Base-by-base conservation (phyloP, 2,888 invertebrate species). In the Omphaloscelis lunosa region DNA sequence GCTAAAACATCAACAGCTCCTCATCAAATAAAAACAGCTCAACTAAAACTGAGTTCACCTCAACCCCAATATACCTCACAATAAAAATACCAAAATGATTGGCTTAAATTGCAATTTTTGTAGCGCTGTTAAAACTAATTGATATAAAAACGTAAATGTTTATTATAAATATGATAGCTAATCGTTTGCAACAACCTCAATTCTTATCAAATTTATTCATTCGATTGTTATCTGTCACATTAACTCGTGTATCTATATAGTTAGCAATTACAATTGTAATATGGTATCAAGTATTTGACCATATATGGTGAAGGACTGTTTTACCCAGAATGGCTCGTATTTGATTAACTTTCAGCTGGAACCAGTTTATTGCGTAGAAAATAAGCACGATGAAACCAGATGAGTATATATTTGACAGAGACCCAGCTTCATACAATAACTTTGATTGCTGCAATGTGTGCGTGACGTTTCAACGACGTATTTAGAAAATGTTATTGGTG, bases 291-390 rank as follows among this genome's bases (percentile, higher is more conserved):
- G 56, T 61, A 5, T 6, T 20, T 41, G 41, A 6, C 77, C 77
- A 72, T 83, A 80, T 27, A 86, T 61, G 86, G 80, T 39, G 23
- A 61, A 67, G n/a, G 41, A 73, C 67, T 27, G 29, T 75, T 79
- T 66, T 15, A 61, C 8, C 17, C 34, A 63, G 65, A 79, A 69
- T 71, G 65, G 70, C 12, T n/a, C 5, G 15, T 80, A 77, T 84
- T 80, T 88, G 76, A 88, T 84, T 82, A 80, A 53, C 65, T 82
- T 80, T 78, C 69, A 79, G 71, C 66, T 58, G n/a, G 34, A 75
- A 72, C 56, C 53, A 72, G 59, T 77, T 75, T 75, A 77, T 53
- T 63, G 34, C 73, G 20, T 17, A 66, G 62, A 65, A 23, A 71
- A 74, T 71, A 59, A 58, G 27, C 20, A n/a, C 66, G 20, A 27